Evolutionary conservation across 2,113 vertebrate genomes (phyloP).

Genomic region (Notarius quadriscutis): DNA sequence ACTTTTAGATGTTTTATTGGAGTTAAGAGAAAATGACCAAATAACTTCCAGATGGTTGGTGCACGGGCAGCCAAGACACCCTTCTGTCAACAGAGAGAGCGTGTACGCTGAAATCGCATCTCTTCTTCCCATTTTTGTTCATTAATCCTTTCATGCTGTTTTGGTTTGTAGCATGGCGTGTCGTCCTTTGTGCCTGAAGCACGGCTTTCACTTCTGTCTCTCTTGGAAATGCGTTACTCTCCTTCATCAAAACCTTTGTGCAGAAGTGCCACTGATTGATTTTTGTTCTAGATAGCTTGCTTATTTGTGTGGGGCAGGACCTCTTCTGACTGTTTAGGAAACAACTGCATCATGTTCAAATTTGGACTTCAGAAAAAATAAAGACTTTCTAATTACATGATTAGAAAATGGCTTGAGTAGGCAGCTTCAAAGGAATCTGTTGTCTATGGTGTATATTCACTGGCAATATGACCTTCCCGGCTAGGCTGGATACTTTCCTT

Average conservation of each 20-base stretch:
- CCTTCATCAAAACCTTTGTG: not conserved
- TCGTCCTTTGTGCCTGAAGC: not conserved
- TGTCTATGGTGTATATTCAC: not conserved
- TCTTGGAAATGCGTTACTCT: not conserved
- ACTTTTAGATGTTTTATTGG: slow-evolving; percentile 24
- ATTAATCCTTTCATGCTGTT: slow-evolving; percentile 20
- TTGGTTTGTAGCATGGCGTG: slow-evolving; percentile 17
- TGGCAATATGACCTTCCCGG: not conserved
- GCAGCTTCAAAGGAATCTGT: not conserved
- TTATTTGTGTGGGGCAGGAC: slow-evolving; percentile 21
- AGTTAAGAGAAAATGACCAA: slow-evolving; percentile 36
- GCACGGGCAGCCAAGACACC: slow-evolving; percentile 27
- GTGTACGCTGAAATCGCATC: slow-evolving; percentile 21
- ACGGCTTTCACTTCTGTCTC: not conserved
- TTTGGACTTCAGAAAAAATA: not conserved
- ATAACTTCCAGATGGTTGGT: slow-evolving; percentile 50
- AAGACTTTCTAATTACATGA: slow-evolving; percentile 7
- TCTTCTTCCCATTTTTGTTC: slow-evolving; percentile 1
- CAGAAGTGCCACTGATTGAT: slow-evolving; percentile 7
- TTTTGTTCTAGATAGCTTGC: not conserved
- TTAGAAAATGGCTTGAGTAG: not conserved
- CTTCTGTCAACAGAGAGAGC: slow-evolving; percentile 42
- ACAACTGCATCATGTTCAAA: slow-evolving; percentile 21
- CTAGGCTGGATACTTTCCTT: not conserved
- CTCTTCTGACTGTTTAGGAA: slow-evolving; percentile 18